Evolutionary conservation across 2,113 vertebrate species (phyloP).

Genomic region (Rhinolophus ferrumequinum): DNA sequence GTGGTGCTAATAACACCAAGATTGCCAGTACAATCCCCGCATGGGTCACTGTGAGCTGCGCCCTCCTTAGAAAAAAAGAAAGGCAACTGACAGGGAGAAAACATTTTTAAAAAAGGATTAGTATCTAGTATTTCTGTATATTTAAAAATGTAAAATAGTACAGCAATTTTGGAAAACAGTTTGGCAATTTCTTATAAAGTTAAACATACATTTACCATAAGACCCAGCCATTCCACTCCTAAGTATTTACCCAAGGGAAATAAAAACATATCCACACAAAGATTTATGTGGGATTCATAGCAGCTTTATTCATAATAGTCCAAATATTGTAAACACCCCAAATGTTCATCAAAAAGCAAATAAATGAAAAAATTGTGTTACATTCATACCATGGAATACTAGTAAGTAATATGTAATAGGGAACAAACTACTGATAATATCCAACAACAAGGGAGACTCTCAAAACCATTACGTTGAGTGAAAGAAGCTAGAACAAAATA

Average conservation of each 20-base stretch:
- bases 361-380: background rate
- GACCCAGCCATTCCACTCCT: background rate
- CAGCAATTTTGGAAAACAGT: background rate
- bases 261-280: background rate
- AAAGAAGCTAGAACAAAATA: background rate
- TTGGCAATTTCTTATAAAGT: background rate
- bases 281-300: background rate
- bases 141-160: slow-evolving; percentile 15
- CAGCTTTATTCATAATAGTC: background rate
- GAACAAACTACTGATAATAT: background rate
- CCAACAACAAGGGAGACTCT: background rate
- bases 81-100: background rate
- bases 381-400: background rate
- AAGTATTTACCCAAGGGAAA: background rate
- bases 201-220: background rate
- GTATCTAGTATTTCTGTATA: background rate
- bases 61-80: no score
- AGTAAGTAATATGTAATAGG: background rate
- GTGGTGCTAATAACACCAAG: no score
- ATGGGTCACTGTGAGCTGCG: no score
- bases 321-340: background rate
- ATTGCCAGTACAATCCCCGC: no score
- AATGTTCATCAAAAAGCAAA: background rate
- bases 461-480: background rate
- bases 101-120: background rate